These are phyloP conservation scores for Idaea dimidiata DNA, from an alignment of 2,888 invertebrate species.

Conservation along the genomic window DNA sequence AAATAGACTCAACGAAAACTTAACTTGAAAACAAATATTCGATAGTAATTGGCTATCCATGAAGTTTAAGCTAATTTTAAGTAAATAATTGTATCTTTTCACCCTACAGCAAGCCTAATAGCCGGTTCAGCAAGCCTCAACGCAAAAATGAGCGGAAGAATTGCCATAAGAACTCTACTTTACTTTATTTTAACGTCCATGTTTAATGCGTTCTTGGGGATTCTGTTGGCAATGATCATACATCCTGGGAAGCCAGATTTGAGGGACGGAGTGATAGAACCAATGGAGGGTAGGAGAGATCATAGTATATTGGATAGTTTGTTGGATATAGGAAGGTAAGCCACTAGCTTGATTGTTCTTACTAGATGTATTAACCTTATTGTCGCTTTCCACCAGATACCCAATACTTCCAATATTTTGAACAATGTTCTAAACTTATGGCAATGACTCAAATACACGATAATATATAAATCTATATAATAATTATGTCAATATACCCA, in stretches of 20 bases:
- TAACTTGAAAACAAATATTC: too few relatives aligned
- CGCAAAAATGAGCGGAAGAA: slow-evolving; percentile 92
- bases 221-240: slow-evolving; percentile 85
- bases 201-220: slow-evolving; percentile 89
- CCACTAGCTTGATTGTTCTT: slow-evolving; percentile 11
- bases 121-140: slow-evolving; percentile 92
- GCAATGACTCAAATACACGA: too few relatives aligned
- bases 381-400: too few relatives aligned
- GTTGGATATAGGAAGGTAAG: slow-evolving; percentile 93
- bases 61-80: too few relatives aligned
- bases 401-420: too few relatives aligned
- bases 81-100: not conserved
- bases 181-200: slow-evolving; percentile 91
- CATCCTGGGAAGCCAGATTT: slow-evolving; percentile 89
- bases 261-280: slow-evolving; percentile 69
- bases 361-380: too few relatives aligned
- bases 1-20: too few relatives aligned
- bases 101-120: slow-evolving; percentile 85
- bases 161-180: slow-evolving; percentile 89
- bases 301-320: slow-evolving; percentile 92
- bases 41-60: too few relatives aligned
- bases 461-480: too few relatives aligned
- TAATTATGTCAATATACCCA: too few relatives aligned
- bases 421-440: too few relatives aligned
- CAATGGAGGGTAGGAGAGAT: slow-evolving; percentile 76